These are phyloP conservation scores for Plusia festucae DNA, from an alignment of 2,888 invertebrate species.

Conservation along the genomic window DNA sequence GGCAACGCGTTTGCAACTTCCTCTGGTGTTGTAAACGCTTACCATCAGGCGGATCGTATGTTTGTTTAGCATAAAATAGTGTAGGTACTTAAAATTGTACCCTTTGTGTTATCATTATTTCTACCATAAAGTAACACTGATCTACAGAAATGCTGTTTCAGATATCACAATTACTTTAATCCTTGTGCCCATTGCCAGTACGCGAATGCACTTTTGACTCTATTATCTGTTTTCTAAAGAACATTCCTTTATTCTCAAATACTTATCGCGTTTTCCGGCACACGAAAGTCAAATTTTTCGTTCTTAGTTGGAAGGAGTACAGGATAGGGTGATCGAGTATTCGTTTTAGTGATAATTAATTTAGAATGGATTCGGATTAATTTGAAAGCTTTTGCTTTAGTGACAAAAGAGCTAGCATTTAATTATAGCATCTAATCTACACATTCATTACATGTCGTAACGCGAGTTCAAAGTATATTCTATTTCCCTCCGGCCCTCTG, in stretches of 20 bases:
- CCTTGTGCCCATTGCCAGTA: not conserved
- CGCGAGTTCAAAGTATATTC: conserved; percentile 15
- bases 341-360: not conserved
- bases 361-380: not conserved
- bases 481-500: conserved; percentile 34
- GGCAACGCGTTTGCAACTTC: too few species aligned
- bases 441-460: conserved; percentile 19
- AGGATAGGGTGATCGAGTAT: too few species aligned
- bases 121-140: too few species aligned
- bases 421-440: too few species aligned
- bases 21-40: too few species aligned
- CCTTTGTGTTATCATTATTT: too few species aligned
- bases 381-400: too few species aligned
- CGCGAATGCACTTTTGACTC: conserved; percentile 1
- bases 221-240: not conserved
- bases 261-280: not conserved
- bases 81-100: too few species aligned
- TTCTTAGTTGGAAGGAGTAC: not conserved
- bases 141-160: too few species aligned
- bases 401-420: too few species aligned
- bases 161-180: not conserved
- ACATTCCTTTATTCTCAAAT: not conserved
- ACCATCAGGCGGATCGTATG: too few species aligned
- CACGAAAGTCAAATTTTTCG: not conserved
- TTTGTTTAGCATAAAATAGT: too few species aligned